These are phyloP conservation scores for Phasia obesa DNA, from an alignment of 2,888 invertebrate genomes.

Conservation along the genomic window DNA sequence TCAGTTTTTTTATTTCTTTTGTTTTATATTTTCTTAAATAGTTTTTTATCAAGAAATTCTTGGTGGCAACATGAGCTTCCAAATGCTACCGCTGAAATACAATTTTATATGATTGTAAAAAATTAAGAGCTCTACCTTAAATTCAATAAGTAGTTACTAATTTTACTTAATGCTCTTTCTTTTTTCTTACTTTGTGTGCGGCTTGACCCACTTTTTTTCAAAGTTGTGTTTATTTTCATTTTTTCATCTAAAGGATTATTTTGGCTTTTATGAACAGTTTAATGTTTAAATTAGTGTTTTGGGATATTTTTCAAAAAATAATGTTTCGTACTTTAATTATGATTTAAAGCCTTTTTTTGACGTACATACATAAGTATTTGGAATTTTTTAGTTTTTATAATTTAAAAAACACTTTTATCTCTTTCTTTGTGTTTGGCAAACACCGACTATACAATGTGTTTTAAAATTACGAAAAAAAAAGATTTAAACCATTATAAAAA, in stretches of 20 bases:
- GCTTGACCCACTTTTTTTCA: conserved; percentile 53
- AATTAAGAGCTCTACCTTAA: conserved; percentile 24
- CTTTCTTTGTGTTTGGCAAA: too few species aligned
- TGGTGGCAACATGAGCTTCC: conserved; percentile 12
- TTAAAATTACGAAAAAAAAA: too few species aligned
- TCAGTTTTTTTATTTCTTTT: background rate
- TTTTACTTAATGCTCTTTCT: conserved; percentile 22
- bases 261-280: conserved; percentile 19
- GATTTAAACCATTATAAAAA: too few species aligned
- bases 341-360: conserved; percentile 42
- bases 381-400: background rate
- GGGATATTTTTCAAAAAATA: background rate
- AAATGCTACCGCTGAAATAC: background rate
- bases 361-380: background rate
- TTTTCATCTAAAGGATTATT: background rate
- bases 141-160: conserved; percentile 51
- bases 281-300: conserved; percentile 48
- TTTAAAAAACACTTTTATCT: background rate
- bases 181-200: conserved; percentile 19
- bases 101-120: conserved; percentile 31
- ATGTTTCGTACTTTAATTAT: conserved; percentile 36
- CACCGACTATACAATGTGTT: background rate
- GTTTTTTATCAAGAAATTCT: background rate
- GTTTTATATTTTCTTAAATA: background rate
- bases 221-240: conserved; percentile 22